phyloP scores from a whole-genome alignment of 1,140 invertebrate species.

The Eupristina koningsbergeri region DNA sequence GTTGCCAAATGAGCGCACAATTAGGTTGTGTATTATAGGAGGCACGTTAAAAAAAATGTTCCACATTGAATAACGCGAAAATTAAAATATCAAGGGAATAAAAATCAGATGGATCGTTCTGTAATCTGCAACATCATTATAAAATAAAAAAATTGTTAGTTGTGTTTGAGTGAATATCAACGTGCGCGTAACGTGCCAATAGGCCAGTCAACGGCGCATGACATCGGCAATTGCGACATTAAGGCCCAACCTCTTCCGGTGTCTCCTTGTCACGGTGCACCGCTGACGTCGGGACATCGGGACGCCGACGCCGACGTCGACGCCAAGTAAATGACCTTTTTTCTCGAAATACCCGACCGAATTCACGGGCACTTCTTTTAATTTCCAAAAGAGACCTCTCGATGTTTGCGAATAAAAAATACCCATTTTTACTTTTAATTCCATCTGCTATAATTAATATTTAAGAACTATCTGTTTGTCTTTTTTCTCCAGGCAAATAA shows the following conservation, averaged over 20 bases:
- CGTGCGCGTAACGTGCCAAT: conserved; percentile 34
- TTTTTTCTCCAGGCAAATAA: too few species aligned
- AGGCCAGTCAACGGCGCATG: conserved; percentile 49
- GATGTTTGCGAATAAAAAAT: too few species aligned
- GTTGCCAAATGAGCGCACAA: too few species aligned
- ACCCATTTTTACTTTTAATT: too few species aligned
- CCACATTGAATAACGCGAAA: conserved; percentile 14
- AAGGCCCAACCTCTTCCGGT: conserved; percentile 47
- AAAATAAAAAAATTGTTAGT: not conserved
- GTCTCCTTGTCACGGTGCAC: not conserved
- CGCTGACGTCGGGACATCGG: too few species aligned
- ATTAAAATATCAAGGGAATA: conserved; percentile 9
- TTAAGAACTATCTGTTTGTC: too few species aligned
- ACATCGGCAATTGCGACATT: conserved; percentile 41
- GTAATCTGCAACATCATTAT: not conserved
- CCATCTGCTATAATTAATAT: too few species aligned
- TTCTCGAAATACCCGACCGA: too few species aligned
- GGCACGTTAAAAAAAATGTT: not conserved
- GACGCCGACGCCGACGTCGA: not conserved
- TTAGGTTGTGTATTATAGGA: too few species aligned
- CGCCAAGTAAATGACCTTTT: too few species aligned
- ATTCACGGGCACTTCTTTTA: too few species aligned
- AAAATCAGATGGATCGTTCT: conserved; percentile 6
- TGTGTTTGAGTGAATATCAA: not conserved
- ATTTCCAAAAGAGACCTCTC: too few species aligned